A percentile compares a stretch with the other conserved stretches of the same genome.
Evolutionary conservation across 2,888 invertebrate species (phyloP).

Genomic region (Orthosia gothica): DNA sequence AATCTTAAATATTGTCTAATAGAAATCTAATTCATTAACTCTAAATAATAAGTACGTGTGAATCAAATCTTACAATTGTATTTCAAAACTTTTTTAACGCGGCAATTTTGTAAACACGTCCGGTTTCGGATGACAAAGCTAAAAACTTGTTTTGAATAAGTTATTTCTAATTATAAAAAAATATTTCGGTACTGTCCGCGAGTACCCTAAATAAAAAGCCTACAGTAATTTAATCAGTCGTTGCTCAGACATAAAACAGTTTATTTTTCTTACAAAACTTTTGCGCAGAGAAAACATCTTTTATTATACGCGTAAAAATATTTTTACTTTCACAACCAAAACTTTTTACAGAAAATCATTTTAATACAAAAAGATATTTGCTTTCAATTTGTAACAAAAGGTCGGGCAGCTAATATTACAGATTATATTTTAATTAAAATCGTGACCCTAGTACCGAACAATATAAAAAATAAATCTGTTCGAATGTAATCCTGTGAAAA

Average conservation of each 20-base stretch:
- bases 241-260: neutral
- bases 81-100: too few relatives aligned
- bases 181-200: too few relatives aligned
- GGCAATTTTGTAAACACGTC: too few relatives aligned
- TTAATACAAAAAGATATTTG: conserved; percentile 17
- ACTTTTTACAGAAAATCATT: neutral
- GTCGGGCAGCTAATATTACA: neutral
- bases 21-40: too few relatives aligned
- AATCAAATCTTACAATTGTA: too few relatives aligned
- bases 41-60: too few relatives aligned
- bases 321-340: neutral
- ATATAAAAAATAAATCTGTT: conserved; percentile 10
- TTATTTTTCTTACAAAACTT: conserved; percentile 13
- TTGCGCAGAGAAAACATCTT: neutral
- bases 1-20: too few relatives aligned
- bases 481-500: conserved; percentile 35
- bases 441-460: conserved; percentile 19
- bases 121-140: too few relatives aligned
- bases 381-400: conserved; percentile 40
- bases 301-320: neutral
- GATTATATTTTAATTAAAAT: conserved; percentile 55
- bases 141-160: too few relatives aligned
- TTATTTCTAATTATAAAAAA: too few relatives aligned
- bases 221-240: neutral
- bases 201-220: neutral